Percentiles rank a stretch among this genome's conserved stretches.
phyloP scores from a whole-genome alignment of 2,113 vertebrate genomes.

The Dascyllus trimaculatus region DNA sequence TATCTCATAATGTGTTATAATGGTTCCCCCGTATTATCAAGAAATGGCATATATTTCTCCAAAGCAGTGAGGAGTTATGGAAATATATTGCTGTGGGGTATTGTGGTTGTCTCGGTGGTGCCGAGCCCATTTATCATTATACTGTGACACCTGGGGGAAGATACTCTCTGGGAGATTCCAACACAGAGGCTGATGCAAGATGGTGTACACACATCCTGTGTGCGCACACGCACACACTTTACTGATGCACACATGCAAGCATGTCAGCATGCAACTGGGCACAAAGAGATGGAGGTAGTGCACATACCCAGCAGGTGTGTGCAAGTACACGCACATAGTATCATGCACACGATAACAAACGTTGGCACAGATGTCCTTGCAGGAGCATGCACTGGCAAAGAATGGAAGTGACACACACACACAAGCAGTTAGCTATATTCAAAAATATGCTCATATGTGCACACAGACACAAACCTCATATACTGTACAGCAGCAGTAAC shows the following conservation, averaged over 20 bases:
- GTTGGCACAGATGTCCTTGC: conserved; percentile 27
- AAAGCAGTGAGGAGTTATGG: conserved; percentile 75
- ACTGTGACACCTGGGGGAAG: conserved; percentile 74
- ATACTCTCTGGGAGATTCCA: conserved; percentile 64
- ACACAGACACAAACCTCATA: conserved; percentile 28
- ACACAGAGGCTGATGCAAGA: conserved; percentile 49
- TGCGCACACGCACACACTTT: neutral
- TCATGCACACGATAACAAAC: neutral
- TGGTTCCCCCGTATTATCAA: conserved; percentile 73
- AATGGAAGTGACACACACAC: neutral
- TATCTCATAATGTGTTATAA: conserved; percentile 71
- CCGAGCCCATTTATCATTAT: conserved; percentile 80
- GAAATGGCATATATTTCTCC: conserved; percentile 73
- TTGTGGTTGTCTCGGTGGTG: conserved; percentile 77
- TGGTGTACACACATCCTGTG: conserved; percentile 4
- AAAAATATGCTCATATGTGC: conserved; percentile 9
- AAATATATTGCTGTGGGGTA: conserved; percentile 80
- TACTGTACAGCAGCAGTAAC: conserved; percentile 24
- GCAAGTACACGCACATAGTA: neutral
- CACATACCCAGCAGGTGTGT: conserved; percentile 35
- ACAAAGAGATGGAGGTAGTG: conserved; percentile 23
- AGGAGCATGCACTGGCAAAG: neutral
- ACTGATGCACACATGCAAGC: neutral
- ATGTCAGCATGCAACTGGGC: conserved; percentile 3
- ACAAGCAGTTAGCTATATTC: neutral